A percentile compares a stretch with the other conserved stretches of the same genome.
These are phyloP conservation scores for Drosophila vallismaia DNA, from an alignment of 2,888 invertebrate species.

Conservation along the genomic window DNA sequence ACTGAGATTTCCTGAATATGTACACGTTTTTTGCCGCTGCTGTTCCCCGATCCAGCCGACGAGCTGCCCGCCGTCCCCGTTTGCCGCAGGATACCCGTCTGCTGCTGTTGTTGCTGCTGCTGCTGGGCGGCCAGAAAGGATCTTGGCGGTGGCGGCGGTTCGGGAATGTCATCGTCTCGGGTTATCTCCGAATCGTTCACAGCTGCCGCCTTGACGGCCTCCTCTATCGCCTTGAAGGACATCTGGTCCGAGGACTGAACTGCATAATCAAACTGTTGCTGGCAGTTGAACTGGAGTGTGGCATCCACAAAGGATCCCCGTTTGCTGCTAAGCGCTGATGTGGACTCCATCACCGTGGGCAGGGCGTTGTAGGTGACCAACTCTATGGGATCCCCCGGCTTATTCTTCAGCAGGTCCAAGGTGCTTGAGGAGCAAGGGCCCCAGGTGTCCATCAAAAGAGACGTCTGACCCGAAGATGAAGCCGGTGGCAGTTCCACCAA, in stretches of 20 bases:
- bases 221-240: conserved; percentile 82
- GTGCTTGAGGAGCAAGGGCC: conserved; percentile 77
- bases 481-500: conserved; percentile 87
- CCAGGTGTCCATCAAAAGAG: conserved; percentile 72
- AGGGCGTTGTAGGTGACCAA: conserved; percentile 71
- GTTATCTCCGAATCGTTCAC: conserved; percentile 61
- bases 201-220: conserved; percentile 72
- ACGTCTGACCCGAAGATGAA: conserved; percentile 56
- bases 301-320: conserved; percentile 74
- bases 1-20: conserved; percentile 97
- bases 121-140: conserved; percentile 81
- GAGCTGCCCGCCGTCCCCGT: conserved; percentile 85
- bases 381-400: conserved; percentile 66
- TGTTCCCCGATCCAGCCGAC: conserved; percentile 82
- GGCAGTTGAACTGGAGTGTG: conserved; percentile 50
- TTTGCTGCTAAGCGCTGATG: conserved; percentile 64
- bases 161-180: conserved; percentile 86
- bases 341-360: conserved; percentile 59
- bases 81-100: conserved; percentile 86
- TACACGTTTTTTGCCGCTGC: conserved; percentile 90
- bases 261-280: conserved; percentile 76
- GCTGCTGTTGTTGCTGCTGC: conserved; percentile 57
- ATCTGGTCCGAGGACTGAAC: conserved; percentile 81
- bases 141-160: conserved; percentile 86
- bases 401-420: conserved; percentile 80